Conservation (phyloP, 2,113 vertebrate genomes). For the Micronisus gabar region DNA sequence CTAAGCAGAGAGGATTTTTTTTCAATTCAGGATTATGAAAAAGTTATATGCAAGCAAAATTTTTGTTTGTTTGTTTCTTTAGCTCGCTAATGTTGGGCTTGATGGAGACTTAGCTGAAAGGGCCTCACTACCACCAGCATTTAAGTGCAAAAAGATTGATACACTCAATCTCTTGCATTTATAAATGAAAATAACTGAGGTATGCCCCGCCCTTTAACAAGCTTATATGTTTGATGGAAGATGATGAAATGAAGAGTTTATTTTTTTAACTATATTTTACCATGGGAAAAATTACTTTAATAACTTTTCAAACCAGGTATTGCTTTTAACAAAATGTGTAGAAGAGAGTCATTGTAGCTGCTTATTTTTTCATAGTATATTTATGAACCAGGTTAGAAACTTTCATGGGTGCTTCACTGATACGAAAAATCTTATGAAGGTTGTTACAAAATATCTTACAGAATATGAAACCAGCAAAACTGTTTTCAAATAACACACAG, state of each 20-base stretch:
- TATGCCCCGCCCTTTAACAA: constrained; percentile 37
- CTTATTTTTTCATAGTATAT: constrained; percentile 64
- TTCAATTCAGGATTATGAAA: constrained; percentile 25
- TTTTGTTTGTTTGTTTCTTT: constrained; percentile 47
- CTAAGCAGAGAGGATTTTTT: constrained; percentile 10
- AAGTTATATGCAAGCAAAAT: constrained; percentile 37
- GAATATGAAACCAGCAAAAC: constrained; percentile 41
- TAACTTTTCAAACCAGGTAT: constrained; percentile 60
- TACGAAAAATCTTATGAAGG: background rate
- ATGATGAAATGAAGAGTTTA: constrained; percentile 72
- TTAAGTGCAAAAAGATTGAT: constrained; percentile 13
- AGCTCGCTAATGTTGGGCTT: constrained; percentile 49
- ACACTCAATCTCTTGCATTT: constrained; percentile 8
- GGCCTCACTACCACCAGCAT: constrained; percentile 65
- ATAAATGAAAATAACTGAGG: constrained; percentile 50
- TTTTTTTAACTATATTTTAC: constrained; percentile 76
- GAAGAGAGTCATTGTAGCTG: constrained; percentile 47
- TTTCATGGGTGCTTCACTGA: constrained; percentile 60
- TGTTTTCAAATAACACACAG: constrained; percentile 8
- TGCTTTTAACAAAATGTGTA: constrained; percentile 46
- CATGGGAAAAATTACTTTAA: constrained; percentile 59
- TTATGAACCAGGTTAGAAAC: constrained; percentile 61
- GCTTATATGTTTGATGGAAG: constrained; percentile 53
- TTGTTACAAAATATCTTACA: background rate
- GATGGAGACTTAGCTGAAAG: constrained; percentile 45